Conservation (phyloP, 2,797 vertebrate species). For the Aulostomus chinensis region DNA sequence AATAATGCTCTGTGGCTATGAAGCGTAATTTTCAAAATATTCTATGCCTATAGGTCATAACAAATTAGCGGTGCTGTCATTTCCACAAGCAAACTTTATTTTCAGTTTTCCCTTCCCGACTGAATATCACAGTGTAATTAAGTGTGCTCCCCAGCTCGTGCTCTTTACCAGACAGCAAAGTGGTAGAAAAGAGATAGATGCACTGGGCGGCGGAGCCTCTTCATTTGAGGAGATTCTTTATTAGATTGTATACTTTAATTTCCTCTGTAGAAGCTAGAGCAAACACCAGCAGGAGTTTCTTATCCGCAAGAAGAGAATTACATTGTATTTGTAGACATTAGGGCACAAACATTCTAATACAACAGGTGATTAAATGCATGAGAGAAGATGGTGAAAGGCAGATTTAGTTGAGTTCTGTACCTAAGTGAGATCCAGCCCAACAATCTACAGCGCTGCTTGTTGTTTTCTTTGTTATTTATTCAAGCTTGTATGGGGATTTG, state of each 20-base stretch:
- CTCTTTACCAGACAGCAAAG: slow-evolving; percentile 37
- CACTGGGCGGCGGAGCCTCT: slow-evolving; percentile 38
- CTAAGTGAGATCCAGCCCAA: slow-evolving; percentile 5
- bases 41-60: slow-evolving; percentile 59
- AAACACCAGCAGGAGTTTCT: slow-evolving; percentile 21
- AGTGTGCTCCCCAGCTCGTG: slow-evolving; percentile 48
- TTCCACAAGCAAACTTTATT: slow-evolving; percentile 55
- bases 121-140: slow-evolving; percentile 59
- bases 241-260: slow-evolving; percentile 64
- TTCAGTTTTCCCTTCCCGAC: slow-evolving; percentile 45
- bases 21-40: slow-evolving; percentile 37
- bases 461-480: slow-evolving; percentile 27
- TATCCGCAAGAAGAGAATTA: slow-evolving; percentile 13
- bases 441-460: too few relatives aligned
- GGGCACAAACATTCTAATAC: slow-evolving; percentile 20
- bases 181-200: slow-evolving; percentile 33
- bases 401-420: slow-evolving; percentile 9
- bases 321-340: slow-evolving; percentile 33
- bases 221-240: slow-evolving; percentile 53
- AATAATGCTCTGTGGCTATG: slow-evolving; percentile 39
- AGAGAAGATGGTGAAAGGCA: slow-evolving; percentile 2
- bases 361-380: slow-evolving; percentile 36
- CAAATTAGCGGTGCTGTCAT: slow-evolving; percentile 56
- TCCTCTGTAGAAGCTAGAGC: slow-evolving; percentile 46
- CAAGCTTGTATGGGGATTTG: neutral